A percentile compares a stretch with the other conserved stretches of the same genome.
phyloP scores from a whole-genome alignment of 2,797 vertebrate genomes.

The Poeciliopsis turneri region DNA sequence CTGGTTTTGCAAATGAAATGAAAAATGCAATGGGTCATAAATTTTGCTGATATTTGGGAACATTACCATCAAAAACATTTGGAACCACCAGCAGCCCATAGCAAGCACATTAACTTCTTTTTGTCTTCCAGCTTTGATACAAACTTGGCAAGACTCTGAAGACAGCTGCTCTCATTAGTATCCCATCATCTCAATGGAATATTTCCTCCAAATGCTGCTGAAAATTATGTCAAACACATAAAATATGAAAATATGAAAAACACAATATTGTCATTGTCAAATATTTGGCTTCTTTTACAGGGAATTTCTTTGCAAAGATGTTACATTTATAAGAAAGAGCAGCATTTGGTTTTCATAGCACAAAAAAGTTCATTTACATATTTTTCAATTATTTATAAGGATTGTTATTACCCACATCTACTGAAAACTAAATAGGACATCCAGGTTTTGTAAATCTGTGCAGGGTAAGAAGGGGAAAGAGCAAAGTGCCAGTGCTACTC shows the following conservation, averaged over 20 bases:
- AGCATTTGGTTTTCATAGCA: neutral
- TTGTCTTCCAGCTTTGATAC: neutral
- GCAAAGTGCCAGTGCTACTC: neutral
- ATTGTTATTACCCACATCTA: neutral
- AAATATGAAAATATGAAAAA: neutral
- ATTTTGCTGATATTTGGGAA: neutral
- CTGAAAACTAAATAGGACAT: neutral
- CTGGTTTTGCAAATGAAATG: neutral
- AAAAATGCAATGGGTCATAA: neutral
- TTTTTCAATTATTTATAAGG: neutral
- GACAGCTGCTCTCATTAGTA: conserved; percentile 3
- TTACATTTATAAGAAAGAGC: neutral
- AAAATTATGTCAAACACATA: neutral
- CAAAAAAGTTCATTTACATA: neutral
- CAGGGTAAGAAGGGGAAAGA: neutral
- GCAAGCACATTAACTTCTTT: neutral
- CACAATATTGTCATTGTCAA: neutral
- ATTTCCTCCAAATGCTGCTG: neutral
- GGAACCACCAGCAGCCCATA: neutral
- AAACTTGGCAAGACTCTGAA: neutral
- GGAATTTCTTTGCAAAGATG: neutral
- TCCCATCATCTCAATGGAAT: neutral
- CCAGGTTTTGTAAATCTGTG: neutral
- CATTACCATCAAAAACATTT: neutral
- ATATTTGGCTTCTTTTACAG: neutral